A percentile compares a stretch with the other conserved stretches of the same genome.
Conservation (phyloP, 2,888 invertebrate species). For the Diplazon laetatorius region DNA sequence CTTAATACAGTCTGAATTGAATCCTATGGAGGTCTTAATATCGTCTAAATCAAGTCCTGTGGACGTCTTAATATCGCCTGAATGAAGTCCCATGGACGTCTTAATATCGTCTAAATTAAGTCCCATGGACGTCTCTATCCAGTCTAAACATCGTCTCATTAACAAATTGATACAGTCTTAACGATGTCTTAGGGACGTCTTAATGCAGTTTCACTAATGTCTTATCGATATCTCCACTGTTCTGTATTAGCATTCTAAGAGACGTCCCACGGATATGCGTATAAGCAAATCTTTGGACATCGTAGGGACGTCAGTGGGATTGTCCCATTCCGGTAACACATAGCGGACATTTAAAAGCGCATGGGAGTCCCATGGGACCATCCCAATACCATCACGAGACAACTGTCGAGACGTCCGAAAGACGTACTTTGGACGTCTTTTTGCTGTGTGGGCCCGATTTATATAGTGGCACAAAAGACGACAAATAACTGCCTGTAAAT, state of each 20-base stretch:
- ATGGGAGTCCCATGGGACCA: slow-evolving; percentile 47
- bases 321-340: slow-evolving; percentile 53
- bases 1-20: background rate
- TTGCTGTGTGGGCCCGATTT: slow-evolving; percentile 65
- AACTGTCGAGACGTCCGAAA: too few species aligned
- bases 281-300: slow-evolving; percentile 38
- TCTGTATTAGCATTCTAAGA: slow-evolving; percentile 16
- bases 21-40: too few species aligned
- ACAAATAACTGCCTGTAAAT: slow-evolving; percentile 73
- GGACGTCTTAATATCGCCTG: slow-evolving; percentile 27
- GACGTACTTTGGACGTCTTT: slow-evolving; percentile 28
- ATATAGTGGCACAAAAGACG: slow-evolving; percentile 70
- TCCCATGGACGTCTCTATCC: slow-evolving; percentile 28
- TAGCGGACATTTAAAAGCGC: slow-evolving; percentile 47
- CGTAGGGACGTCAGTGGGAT: slow-evolving; percentile 37
- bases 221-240: too few species aligned
- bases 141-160: slow-evolving; percentile 6
- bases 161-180: slow-evolving; percentile 26
- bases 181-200: slow-evolving; percentile 37
- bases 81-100: slow-evolving; percentile 20
- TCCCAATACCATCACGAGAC: slow-evolving; percentile 41
- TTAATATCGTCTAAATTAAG: slow-evolving; percentile 33
- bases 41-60: background rate
- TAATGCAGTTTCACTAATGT: too few species aligned
- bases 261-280: slow-evolving; percentile 26